Conservation (phyloP, 2,888 invertebrate species). For the Microctonus brassicae region DNA sequence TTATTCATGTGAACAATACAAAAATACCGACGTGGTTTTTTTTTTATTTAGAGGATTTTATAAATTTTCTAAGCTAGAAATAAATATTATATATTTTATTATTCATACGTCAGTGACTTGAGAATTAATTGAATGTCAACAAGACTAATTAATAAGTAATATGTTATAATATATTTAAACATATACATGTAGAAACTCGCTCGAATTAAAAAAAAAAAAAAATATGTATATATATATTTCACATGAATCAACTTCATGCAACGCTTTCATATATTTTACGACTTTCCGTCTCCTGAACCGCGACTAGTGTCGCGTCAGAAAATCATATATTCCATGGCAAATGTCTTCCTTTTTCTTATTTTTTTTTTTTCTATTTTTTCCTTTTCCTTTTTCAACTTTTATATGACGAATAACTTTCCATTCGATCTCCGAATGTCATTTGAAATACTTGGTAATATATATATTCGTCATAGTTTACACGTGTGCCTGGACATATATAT, state of each 20-base stretch:
- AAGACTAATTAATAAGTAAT: no score
- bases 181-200: neutral
- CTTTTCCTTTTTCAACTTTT: neutral
- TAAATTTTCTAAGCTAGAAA: no score
- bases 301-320: conserved; percentile 34
- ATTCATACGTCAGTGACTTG: no score
- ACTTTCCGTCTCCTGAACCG: conserved; percentile 44
- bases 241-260: conserved; percentile 37
- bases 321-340: neutral
- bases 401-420: neutral
- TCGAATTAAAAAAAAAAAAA: neutral
- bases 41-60: no score
- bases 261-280: conserved; percentile 44
- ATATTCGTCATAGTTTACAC: neutral
- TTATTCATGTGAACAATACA: no score
- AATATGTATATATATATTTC: conserved; percentile 31
- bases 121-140: no score
- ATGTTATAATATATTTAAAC: neutral
- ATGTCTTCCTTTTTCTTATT: no score
- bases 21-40: no score
- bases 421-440: neutral
- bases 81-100: no score
- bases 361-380: no score
- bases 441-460: neutral
- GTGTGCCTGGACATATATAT: no score